Evolutionary conservation across 2,888 invertebrate species (phyloP).

Genomic region (Petrolisthes cinctipes): DNA sequence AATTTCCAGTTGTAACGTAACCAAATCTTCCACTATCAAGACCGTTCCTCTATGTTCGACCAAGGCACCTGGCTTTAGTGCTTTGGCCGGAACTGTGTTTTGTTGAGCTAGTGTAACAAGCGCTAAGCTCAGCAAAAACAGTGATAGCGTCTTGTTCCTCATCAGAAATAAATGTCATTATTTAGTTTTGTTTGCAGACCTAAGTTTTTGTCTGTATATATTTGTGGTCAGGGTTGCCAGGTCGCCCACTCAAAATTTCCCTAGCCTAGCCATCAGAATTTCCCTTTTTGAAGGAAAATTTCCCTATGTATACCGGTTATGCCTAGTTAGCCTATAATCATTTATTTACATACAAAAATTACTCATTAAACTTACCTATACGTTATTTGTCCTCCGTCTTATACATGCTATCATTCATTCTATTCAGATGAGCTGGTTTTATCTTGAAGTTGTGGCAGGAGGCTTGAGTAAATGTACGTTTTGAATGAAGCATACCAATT

Average conservation of each 20-base stretch:
- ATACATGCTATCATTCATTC: background rate
- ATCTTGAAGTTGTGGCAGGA: constrained; percentile 29
- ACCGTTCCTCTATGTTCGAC: too few relatives aligned
- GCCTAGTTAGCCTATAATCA: too few relatives aligned
- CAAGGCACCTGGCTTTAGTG: too few relatives aligned
- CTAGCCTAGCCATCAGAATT: constrained; percentile 7
- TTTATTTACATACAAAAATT: background rate
- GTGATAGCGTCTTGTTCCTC: too few relatives aligned
- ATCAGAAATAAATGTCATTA: too few relatives aligned
- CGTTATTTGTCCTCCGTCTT: background rate
- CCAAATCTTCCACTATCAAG: too few relatives aligned
- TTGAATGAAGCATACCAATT: constrained; percentile 45
- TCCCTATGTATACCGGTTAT: background rate
- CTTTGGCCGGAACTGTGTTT: too few relatives aligned
- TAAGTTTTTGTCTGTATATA: too few relatives aligned
- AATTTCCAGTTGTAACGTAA: too few relatives aligned
- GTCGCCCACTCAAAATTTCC: constrained; percentile 21
- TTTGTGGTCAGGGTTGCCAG: constrained; percentile 48
- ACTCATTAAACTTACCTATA: background rate
- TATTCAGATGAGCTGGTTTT: constrained; percentile 65
- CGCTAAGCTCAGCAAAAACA: too few relatives aligned
- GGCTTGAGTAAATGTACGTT: constrained; percentile 9
- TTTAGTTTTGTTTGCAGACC: too few relatives aligned
- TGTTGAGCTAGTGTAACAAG: too few relatives aligned
- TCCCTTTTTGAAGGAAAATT: background rate